Evolutionary conservation across 2,113 vertebrate species (phyloP).

Genomic region (Centropristis striata): DNA sequence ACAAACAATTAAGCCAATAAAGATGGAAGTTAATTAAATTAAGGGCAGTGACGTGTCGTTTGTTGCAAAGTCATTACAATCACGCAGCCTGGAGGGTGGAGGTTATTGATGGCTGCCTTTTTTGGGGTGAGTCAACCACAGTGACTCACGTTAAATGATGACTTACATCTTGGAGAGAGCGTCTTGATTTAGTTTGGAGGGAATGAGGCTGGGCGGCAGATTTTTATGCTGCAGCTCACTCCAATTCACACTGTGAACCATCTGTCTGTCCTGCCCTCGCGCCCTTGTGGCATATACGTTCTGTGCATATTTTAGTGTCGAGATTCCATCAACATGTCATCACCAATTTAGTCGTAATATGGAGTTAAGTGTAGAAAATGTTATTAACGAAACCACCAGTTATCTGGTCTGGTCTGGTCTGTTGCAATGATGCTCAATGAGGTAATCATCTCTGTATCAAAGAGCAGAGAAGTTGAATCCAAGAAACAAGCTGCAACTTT

Average conservation of each 20-base stretch:
- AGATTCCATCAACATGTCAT: neutral
- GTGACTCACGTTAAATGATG: conserved; percentile 29
- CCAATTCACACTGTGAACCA: conserved; percentile 63
- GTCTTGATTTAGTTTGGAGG: conserved; percentile 29
- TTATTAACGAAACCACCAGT: neutral
- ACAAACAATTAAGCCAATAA: conserved; percentile 84
- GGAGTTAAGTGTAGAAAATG: neutral
- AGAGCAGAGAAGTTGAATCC: neutral
- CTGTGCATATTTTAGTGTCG: conserved; percentile 46
- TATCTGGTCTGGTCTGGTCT: neutral
- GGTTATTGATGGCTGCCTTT: conserved; percentile 69
- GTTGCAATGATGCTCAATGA: neutral
- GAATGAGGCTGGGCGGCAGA: conserved; percentile 45
- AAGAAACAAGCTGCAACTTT: neutral
- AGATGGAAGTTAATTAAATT: conserved; percentile 83
- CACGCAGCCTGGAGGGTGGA: conserved; percentile 54
- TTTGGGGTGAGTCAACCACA: conserved; percentile 17
- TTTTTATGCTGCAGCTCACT: conserved; percentile 45
- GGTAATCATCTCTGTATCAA: neutral
- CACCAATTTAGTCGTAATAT: neutral
- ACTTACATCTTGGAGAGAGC: conserved; percentile 45
- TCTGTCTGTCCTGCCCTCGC: conserved; percentile 61
- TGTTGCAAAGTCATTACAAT: conserved; percentile 75
- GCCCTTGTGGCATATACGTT: conserved; percentile 32
- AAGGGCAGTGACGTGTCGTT: conserved; percentile 74